Conservation (phyloP, 2,113 vertebrate species). For the Gadus macrocephalus region DNA sequence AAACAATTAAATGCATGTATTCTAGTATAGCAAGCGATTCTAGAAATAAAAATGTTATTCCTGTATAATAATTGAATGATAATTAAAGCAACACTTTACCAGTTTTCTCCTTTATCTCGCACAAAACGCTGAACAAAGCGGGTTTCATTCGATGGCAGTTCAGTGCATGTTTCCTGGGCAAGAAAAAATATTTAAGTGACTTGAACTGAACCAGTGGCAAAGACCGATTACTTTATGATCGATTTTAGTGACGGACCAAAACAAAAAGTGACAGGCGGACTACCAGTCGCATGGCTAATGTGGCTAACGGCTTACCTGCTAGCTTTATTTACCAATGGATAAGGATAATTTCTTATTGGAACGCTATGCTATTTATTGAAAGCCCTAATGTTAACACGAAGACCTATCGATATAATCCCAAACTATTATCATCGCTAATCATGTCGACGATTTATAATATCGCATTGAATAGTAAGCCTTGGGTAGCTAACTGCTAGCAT, state of each 20-base stretch:
- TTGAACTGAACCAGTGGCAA: too few relatives aligned
- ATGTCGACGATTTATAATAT: too few relatives aligned
- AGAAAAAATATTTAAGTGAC: slow-evolving; percentile 7
- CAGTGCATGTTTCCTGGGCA: slow-evolving; percentile 76
- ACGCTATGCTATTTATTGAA: neutral
- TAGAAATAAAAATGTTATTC: too few relatives aligned
- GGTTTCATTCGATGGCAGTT: slow-evolving; percentile 82
- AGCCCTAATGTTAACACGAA: too few relatives aligned
- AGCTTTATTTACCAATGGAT: too few relatives aligned
- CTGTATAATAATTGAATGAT: too few relatives aligned
- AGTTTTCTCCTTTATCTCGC: slow-evolving; percentile 80
- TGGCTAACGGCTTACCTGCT: slow-evolving; percentile 33
- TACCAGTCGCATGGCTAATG: slow-evolving; percentile 13
- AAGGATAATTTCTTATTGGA: too few relatives aligned
- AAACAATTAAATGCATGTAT: too few relatives aligned
- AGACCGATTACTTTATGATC: neutral
- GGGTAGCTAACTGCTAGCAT: slow-evolving; percentile 7
- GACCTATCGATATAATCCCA: too few relatives aligned
- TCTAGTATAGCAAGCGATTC: too few relatives aligned
- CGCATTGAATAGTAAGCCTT: too few relatives aligned
- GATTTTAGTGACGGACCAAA: neutral
- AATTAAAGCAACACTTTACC: slow-evolving; percentile 45
- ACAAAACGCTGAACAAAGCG: slow-evolving; percentile 79
- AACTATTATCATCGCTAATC: too few relatives aligned
- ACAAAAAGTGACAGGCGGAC: neutral